A percentile compares a stretch with the other conserved stretches of the same genome.
Evolutionary conservation across 2,888 invertebrate species (phyloP).

Genomic region (Leptarthrus brevirostris): DNA sequence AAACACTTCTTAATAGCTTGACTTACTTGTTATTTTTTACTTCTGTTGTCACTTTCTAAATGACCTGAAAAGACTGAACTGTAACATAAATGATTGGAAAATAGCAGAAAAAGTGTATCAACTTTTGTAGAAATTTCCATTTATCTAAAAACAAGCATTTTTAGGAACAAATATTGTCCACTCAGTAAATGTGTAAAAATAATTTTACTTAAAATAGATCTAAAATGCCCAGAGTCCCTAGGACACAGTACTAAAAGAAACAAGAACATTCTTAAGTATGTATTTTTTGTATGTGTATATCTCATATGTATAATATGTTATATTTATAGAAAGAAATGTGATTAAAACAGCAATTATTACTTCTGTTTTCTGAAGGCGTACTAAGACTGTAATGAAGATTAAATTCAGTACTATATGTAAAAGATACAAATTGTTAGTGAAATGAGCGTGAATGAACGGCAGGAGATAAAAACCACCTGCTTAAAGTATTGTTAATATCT

Average conservation of each 20-base stretch:
- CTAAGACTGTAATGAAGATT: constrained; percentile 44
- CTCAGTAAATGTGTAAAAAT: constrained; percentile 20
- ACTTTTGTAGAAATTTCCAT: constrained; percentile 15
- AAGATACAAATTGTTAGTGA: constrained; percentile 15
- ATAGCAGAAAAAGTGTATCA: constrained; percentile 35
- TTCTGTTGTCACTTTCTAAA: neutral
- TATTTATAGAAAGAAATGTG: constrained; percentile 46
- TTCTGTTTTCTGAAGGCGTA: constrained; percentile 44
- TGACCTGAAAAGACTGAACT: constrained; percentile 27
- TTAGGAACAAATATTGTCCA: constrained; percentile 28
- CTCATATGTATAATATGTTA: constrained; percentile 42
- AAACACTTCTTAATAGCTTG: neutral
- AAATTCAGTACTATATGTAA: constrained; percentile 18
- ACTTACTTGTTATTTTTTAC: neutral
- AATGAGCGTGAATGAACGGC: constrained; percentile 18
- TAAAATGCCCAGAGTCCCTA: constrained; percentile 34
- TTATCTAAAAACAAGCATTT: constrained; percentile 29
- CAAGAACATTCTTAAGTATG: constrained; percentile 41
- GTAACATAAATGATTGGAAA: neutral
- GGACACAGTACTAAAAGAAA: constrained; percentile 33
- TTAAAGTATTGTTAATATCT: constrained; percentile 36
- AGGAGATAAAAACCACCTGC: neutral
- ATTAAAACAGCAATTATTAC: constrained; percentile 39
- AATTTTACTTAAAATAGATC: constrained; percentile 38
- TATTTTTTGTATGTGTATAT: constrained; percentile 44